phyloP scores from a whole-genome alignment of 2,113 vertebrate genomes.

The Pica pica region DNA sequence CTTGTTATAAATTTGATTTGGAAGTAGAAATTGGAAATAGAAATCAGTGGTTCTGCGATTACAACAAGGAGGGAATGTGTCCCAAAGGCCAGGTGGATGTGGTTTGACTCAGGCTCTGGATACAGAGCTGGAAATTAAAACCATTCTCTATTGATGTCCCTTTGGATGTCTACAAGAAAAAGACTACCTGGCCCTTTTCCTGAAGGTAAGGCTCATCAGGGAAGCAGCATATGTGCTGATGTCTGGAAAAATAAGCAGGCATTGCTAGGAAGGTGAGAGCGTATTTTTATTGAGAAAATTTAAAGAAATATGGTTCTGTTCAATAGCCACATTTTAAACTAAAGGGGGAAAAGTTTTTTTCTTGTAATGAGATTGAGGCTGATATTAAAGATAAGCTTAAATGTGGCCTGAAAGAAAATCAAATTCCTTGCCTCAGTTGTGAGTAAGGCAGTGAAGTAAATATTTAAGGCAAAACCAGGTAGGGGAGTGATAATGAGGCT shows the following conservation, averaged over 20 bases:
- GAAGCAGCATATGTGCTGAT: neutral
- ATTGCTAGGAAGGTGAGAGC: neutral
- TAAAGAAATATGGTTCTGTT: neutral
- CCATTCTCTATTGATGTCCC: neutral
- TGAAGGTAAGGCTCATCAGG: neutral
- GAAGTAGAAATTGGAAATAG: conserved; percentile 39
- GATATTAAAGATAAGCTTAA: neutral
- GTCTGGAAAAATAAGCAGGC: neutral
- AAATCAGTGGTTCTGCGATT: neutral
- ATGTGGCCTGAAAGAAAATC: neutral
- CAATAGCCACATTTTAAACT: neutral
- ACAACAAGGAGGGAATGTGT: neutral
- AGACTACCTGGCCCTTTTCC: neutral
- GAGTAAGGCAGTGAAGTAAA: neutral
- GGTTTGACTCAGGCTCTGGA: neutral
- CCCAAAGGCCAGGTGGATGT: conserved; percentile 13
- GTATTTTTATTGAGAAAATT: neutral
- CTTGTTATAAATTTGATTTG: conserved; percentile 42
- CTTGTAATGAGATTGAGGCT: neutral
- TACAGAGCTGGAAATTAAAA: conserved; percentile 21
- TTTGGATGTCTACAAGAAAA: neutral
- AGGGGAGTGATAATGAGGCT: neutral
- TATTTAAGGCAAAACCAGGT: neutral
- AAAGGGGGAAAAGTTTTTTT: neutral
- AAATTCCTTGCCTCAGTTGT: neutral